phyloP scores from a whole-genome alignment of 2,797 vertebrate species.

The Acestrorhynchus altus region DNA sequence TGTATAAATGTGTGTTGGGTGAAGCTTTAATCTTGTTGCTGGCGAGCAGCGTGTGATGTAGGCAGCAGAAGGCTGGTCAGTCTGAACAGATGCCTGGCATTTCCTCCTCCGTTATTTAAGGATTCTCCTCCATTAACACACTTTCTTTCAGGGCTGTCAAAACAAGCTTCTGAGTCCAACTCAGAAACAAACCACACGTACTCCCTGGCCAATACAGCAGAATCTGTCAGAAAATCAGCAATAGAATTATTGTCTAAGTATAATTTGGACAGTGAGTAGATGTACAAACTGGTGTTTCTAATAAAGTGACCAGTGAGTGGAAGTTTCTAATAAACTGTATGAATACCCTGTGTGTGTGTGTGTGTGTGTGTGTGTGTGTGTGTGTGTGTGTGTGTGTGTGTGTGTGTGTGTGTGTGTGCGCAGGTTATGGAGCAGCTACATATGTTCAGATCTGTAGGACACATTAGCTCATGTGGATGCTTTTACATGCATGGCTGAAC shows the following conservation, averaged over 20 bases:
- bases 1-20: constrained; percentile 60
- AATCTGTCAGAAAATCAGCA: too few relatives aligned
- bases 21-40: constrained; percentile 57
- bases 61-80: constrained; percentile 20
- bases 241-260: too few relatives aligned
- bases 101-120: constrained; percentile 46
- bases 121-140: constrained; percentile 11
- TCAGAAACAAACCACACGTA: constrained; percentile 4
- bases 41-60: constrained; percentile 41
- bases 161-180: neutral
- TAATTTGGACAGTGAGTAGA: too few relatives aligned
- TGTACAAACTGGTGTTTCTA: neutral
- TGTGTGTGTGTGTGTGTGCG: neutral
- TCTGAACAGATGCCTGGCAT: constrained; percentile 65
- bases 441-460: constrained; percentile 3
- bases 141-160: constrained; percentile 23
- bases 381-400: neutral
- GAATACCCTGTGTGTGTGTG: neutral
- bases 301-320: neutral
- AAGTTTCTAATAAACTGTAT: neutral
- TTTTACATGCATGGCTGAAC: neutral
- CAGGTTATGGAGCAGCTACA: neutral
- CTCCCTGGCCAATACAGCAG: neutral
- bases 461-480: neutral
- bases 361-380: neutral